A percentile compares a stretch with the other conserved stretches of the same genome.
Conservation (phyloP, 2,113 vertebrate genomes). For the Campylomormyrus numenius region DNA sequence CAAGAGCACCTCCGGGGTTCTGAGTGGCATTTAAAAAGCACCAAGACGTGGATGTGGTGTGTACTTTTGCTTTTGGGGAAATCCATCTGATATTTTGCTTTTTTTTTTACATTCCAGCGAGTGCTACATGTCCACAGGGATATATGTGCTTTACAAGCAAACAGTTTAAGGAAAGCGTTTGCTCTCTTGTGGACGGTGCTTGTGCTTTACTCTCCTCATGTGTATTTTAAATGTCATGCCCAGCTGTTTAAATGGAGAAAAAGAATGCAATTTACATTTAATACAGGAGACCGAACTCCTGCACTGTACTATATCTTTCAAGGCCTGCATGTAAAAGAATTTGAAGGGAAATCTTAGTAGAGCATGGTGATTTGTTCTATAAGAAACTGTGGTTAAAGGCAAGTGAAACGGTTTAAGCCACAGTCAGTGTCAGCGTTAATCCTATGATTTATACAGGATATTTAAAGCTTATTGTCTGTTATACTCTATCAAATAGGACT, state of each 20-base stretch:
- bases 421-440: neutral
- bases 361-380: neutral
- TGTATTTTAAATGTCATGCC: neutral
- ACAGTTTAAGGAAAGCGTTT: neutral
- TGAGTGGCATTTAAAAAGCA: constrained; percentile 42
- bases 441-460: neutral
- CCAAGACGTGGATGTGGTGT: neutral
- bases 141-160: constrained; percentile 18
- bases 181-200: neutral
- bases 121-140: constrained; percentile 31
- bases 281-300: neutral
- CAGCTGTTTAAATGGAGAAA: neutral
- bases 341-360: neutral
- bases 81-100: constrained; percentile 17
- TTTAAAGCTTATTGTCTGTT: neutral
- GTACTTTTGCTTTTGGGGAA: constrained; percentile 27
- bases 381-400: neutral
- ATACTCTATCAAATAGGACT: neutral
- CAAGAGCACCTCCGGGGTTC: constrained; percentile 16
- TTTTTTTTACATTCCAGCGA: constrained; percentile 26
- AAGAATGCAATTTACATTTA: neutral
- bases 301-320: neutral
- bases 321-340: neutral
- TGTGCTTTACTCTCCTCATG: neutral
- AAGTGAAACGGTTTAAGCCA: neutral